Base-by-base conservation (phyloP, 1,140 invertebrate species). In the Tachypleus tridentatus region DNA sequence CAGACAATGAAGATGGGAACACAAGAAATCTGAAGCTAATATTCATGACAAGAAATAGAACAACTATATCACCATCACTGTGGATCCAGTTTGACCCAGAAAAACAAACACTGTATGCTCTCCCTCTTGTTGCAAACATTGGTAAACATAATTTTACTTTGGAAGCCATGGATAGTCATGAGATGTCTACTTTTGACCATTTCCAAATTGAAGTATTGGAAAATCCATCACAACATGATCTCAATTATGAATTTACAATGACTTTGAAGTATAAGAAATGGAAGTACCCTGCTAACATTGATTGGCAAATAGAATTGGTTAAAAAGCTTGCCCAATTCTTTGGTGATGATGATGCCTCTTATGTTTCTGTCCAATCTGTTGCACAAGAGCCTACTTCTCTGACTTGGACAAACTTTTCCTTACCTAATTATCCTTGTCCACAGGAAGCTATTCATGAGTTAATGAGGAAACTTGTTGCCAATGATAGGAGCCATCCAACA, bases 331-430 rank as follows among this genome's bases (percentile, higher is more conserved):
- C 84, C 1, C 80, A 82, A 69, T 76, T 90, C 10, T 89, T 86
- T 72, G 81, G 82, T 49, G 86, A 88, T 68, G 79, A 78, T 4
- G 83, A 89, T 73, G 78, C 83, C 71, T 82, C 82, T 56, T 82
- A 85, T 56, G 83, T 91, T 58, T 86, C 84, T 0, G 85, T 89
- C 4, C 77, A 85, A 57, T 78, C 80, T 57, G 80, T 88, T 4
- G 79, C 82, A 9, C 62, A 70, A 74, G 50, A 69, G 10, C 66
- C 58, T 29, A 73, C 77, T 54, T 67, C 64, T 60, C 73, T 75
- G 68, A 82, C 85, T 0, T 96, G 91, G 86, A 90, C 90, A 4
- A 96, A 96, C 73, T 90, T 92, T 67, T 87, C 87, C 29, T 73
- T 96, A 66, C 84, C 87, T 0, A 84, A 85, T 58, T 65, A 72